These are phyloP conservation scores for Phaenicophaeus curvirostris DNA, from an alignment of 2,797 vertebrate genomes.

Conservation along the genomic window DNA sequence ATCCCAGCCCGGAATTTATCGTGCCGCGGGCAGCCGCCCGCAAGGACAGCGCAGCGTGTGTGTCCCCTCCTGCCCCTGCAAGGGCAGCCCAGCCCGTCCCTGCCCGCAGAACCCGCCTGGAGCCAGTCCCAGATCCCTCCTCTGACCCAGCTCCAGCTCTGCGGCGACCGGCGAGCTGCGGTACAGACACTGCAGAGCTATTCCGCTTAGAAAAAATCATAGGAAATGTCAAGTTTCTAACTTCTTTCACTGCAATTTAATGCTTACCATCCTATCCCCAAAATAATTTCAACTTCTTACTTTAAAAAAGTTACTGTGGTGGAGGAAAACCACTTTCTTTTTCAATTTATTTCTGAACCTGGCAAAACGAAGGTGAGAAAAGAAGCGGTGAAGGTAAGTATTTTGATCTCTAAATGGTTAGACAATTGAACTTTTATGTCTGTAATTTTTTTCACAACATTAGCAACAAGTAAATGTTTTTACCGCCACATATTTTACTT, in stretches of 20 bases:
- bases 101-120: background rate
- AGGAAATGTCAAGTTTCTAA: rapidly evolving
- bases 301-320: background rate
- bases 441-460: background rate
- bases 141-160: background rate
- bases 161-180: rapidly evolving
- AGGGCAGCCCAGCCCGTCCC: background rate
- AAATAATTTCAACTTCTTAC: background rate
- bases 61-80: background rate
- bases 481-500: background rate
- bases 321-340: background rate
- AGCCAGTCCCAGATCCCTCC: background rate
- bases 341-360: background rate
- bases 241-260: background rate
- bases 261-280: background rate
- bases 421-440: background rate
- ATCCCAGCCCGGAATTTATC: background rate
- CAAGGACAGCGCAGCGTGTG: background rate
- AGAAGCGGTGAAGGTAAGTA: background rate
- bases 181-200: rapidly evolving
- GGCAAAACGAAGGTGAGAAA: background rate
- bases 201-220: background rate
- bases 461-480: background rate
- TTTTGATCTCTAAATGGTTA: background rate
- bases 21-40: background rate